These are phyloP conservation scores for Limnothrissa miodon DNA, from an alignment of 2,113 vertebrate species.

Conservation along the genomic window DNA sequence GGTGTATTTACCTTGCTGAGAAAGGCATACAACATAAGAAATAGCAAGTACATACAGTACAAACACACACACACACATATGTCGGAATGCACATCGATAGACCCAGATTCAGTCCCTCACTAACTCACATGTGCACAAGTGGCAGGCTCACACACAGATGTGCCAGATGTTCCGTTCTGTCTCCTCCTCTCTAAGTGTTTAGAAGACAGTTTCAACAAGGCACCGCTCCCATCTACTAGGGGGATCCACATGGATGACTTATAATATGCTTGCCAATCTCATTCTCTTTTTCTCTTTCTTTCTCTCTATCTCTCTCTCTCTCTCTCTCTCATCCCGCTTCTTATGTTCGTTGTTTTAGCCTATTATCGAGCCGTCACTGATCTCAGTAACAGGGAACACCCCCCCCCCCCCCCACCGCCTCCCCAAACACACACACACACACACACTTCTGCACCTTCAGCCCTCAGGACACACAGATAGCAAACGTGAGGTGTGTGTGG, in stretches of 20 bases:
- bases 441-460: too few species aligned
- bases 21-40: constrained; percentile 60
- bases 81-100: neutral
- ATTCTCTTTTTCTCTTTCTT: constrained; percentile 63
- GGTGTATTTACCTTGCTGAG: constrained; percentile 72
- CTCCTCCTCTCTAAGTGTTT: constrained; percentile 74
- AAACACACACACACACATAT: neutral
- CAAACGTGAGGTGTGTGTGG: constrained; percentile 29
- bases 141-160: constrained; percentile 40
- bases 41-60: neutral
- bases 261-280: constrained; percentile 80
- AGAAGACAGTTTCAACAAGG: constrained; percentile 74
- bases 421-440: too few species aligned
- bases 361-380: constrained; percentile 76
- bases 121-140: neutral
- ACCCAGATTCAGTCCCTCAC: neutral
- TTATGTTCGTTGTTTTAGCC: constrained; percentile 75
- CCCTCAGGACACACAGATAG: neutral
- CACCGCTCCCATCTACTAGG: constrained; percentile 72
- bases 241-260: constrained; percentile 76
- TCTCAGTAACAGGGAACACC: constrained; percentile 63
- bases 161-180: constrained; percentile 70
- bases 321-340: constrained; percentile 48
- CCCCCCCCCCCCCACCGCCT: constrained; percentile 48
- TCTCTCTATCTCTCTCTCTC: too few species aligned